Evolutionary conservation across 2,888 invertebrate genomes (phyloP), one percentile per base, ranked within the genome.

Genomic region (Parnassius mnemosyne): DNA sequence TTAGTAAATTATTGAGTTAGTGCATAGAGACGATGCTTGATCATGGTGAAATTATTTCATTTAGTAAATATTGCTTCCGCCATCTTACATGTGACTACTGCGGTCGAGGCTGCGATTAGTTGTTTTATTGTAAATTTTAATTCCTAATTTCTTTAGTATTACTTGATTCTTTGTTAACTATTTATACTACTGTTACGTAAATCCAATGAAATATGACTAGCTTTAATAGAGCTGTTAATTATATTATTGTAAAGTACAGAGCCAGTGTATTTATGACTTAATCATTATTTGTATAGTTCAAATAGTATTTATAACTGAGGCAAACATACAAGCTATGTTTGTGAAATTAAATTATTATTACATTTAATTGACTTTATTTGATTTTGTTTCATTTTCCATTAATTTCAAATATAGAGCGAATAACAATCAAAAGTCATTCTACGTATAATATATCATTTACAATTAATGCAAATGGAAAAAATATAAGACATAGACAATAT

Each of bases 221-320:
- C 88, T 90, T 89, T 89, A 89, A 89, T 83, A 84, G 82, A 87
- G 83, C 86, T 83, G 81, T 83, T 87, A 82, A 85, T 90, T 89
- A 70, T 92, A 77, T 87, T 90, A 86, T 85, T 88, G 83, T 88
- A 87, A 87, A 89, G 77, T 84, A 84, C 85, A 87, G 85, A 89
- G 88, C 88, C 91, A 88, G 88, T 89, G 87, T 89, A 89, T 88
- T 89, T 91, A 89, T 89, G 78, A 87, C 81, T 83, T 89, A 88
- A 89, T 88, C 87, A 89, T 87, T 89, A 89, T 90, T 88, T 90
- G 88, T 89, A 88, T 85, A 89, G 87, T 87, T 90, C 85, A 87
- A 87, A 89, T 89, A 87, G 83, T 88, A 89, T 90, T 89, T 89
- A 90, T 89, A 85, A 82, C 78, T 74, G 78, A 71, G 11, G 72